Evolutionary conservation across 2,113 vertebrate genomes (phyloP).

Genomic region (Toxotes chatareus): DNA sequence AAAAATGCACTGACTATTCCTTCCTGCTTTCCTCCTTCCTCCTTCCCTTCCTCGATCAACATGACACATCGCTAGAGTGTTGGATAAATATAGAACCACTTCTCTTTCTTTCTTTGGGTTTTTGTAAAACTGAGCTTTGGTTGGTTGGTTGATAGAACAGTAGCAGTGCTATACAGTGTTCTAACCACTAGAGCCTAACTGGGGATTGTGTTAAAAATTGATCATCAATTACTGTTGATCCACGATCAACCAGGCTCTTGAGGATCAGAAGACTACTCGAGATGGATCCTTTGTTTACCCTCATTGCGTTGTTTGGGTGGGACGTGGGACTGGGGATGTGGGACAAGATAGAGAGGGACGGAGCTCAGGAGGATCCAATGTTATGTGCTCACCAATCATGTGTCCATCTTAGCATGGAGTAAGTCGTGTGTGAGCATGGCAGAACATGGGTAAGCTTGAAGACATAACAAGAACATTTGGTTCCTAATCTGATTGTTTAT

Average conservation of each 20-base stretch:
- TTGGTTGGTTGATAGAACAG: conserved; percentile 27
- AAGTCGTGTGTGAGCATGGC: conserved; percentile 59
- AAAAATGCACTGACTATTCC: conserved; percentile 31
- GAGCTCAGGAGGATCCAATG: conserved; percentile 23
- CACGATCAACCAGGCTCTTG: conserved; percentile 46
- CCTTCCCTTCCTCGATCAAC: conserved; percentile 54
- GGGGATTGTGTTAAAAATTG: conserved; percentile 14
- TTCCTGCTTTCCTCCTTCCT: conserved; percentile 54
- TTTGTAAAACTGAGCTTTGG: conserved; percentile 51
- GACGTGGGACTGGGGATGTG: conserved; percentile 19
- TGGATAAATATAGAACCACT: conserved; percentile 36
- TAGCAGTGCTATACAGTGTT: conserved; percentile 11
- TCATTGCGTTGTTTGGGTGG: conserved; percentile 32
- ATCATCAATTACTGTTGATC: conserved; percentile 35
- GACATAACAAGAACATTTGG: conserved; percentile 63
- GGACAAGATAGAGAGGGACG: conserved; percentile 5
- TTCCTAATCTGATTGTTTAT: conserved; percentile 64
- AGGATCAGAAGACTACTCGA: conserved; percentile 49
- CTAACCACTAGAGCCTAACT: conserved; percentile 11
- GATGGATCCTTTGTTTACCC: conserved; percentile 59
- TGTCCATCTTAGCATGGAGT: conserved; percentile 50
- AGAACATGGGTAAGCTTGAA: conserved; percentile 78
- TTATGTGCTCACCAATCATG: conserved; percentile 60
- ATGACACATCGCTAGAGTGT: conserved; percentile 49
- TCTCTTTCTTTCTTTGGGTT: conserved; percentile 27